A percentile compares a stretch with the other conserved stretches of the same genome.
phyloP scores from a whole-genome alignment of 37 sponge, comb jelly and placozoan species.

The Aplysina aerophoba region DNA sequence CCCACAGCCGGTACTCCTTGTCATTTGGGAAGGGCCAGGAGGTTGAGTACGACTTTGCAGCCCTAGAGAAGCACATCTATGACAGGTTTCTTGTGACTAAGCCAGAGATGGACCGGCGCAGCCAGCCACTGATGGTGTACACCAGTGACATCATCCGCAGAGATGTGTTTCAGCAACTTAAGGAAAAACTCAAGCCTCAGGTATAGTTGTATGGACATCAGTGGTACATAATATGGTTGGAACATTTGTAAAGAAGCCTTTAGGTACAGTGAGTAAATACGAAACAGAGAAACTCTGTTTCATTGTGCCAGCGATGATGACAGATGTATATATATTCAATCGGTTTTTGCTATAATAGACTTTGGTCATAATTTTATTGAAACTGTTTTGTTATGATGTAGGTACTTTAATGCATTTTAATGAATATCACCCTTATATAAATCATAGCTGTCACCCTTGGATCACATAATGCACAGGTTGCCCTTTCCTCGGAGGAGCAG shows the following conservation, averaged over 20 bases:
- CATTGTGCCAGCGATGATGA: too few species aligned
- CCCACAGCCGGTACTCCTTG: slow-evolving; percentile 79
- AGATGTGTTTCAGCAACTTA: slow-evolving; percentile 49
- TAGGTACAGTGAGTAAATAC: too few species aligned
- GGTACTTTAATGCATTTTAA: not conserved
- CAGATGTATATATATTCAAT: not conserved
- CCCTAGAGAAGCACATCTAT: slow-evolving; percentile 73
- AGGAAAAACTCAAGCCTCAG: slow-evolving; percentile 46
- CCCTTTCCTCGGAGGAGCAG: slow-evolving; percentile 31
- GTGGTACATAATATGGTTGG: not conserved
- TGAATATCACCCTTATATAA: too few species aligned
- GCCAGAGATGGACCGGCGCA: slow-evolving; percentile 55
- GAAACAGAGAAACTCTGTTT: too few species aligned
- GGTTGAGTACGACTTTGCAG: slow-evolving; percentile 57
- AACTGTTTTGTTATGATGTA: not conserved
- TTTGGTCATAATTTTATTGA: not conserved
- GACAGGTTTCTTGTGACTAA: slow-evolving; percentile 69
- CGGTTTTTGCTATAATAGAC: not conserved
- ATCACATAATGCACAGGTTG: slow-evolving; percentile 25
- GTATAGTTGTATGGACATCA: not conserved
- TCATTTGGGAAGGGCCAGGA: slow-evolving; percentile 60
- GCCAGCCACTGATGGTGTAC: slow-evolving; percentile 54
- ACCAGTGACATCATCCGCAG: slow-evolving; percentile 43
- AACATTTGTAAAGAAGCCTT: too few species aligned
- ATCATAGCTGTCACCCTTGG: not conserved